Evolutionary conservation across 2,797 vertebrate genomes (phyloP), one percentile per base, ranked within the genome.

Genomic region (Lates japonicus): DNA sequence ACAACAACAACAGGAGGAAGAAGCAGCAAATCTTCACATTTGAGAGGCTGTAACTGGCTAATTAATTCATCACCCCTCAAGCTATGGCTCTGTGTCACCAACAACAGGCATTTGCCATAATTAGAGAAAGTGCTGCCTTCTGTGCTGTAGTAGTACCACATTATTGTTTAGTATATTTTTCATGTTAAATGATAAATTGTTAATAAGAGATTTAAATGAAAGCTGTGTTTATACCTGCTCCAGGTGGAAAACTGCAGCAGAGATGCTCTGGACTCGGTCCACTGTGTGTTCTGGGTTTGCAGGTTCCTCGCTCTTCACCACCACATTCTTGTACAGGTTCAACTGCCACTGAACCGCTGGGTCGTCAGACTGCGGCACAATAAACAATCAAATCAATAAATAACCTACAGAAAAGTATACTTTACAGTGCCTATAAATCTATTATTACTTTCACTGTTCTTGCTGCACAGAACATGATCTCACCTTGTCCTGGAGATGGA

Each of bases 321-420:
- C 85, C 79, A 99, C 94, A 46, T 99, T 96, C 84, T 95, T 98
- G 83, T 99, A 99, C n/a, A 99, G 95, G 88, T 99, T 98, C 78
- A 99, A 64, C 88, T 99, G 98, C 98, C 98, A 99, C 91, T 98
- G 97, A 78, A 99, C 98, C 4, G 97, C 97, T 20, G 98, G 98
- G 82, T 99, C 98, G 67, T 97, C 98, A 62, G 97, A 98, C 98
- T 99, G 61, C 3, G 70, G 22, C 73, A 68, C 35, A 70, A 35
- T 14, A 67, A 76, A 25, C 16, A 65, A 58, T 12, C 16, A 11
- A 33, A 74, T 60, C 31, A 66, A 48, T 51, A 19, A 49, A 48
- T 4, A 19, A 37, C 62, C 39, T 14, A 17, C 29, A 39, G 14
- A 2, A 41, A 49, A 35, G 31, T 19, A 37, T 0, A 5, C 13